Conservation (phyloP, 1,140 invertebrate species). For the Panonychus citri region DNA sequence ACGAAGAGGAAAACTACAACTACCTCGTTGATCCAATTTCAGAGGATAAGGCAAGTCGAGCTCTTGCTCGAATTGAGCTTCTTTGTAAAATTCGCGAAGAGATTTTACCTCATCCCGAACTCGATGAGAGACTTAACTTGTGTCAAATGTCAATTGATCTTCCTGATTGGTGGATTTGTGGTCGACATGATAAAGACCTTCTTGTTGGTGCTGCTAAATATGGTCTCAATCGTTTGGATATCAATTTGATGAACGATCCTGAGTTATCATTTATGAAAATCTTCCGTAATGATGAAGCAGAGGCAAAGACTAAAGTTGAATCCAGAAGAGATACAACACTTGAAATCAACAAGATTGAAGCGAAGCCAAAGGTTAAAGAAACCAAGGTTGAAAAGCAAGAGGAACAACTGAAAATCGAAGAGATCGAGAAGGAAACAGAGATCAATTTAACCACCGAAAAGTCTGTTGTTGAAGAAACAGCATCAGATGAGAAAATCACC, state of each 20-base stretch:
- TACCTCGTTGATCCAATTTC: slow-evolving; percentile 36
- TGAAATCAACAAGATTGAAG: slow-evolving; percentile 14
- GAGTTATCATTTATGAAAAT: slow-evolving; percentile 57
- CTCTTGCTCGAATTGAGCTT: slow-evolving; percentile 63
- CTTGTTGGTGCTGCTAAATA: slow-evolving; percentile 82
- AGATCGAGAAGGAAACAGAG: no score
- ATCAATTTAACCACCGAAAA: neutral
- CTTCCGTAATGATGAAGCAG: slow-evolving; percentile 1
- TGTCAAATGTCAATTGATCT: slow-evolving; percentile 70
- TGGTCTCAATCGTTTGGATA: slow-evolving; percentile 73
- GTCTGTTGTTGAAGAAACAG: slow-evolving; percentile 1
- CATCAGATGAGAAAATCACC: slow-evolving; percentile 16
- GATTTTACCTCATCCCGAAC: slow-evolving; percentile 55
- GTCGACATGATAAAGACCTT: slow-evolving; percentile 81
- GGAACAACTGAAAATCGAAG: slow-evolving; percentile 30
- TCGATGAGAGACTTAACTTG: slow-evolving; percentile 62
- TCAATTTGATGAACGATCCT: slow-evolving; percentile 73
- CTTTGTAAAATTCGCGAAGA: slow-evolving; percentile 73
- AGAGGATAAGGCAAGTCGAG: slow-evolving; percentile 46
- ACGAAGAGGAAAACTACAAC: slow-evolving; percentile 42
- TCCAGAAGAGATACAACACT: neutral
- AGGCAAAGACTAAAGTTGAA: neutral
- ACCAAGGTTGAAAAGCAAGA: slow-evolving; percentile 29
- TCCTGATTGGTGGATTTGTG: slow-evolving; percentile 86
- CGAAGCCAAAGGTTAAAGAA: slow-evolving; percentile 1